Base-by-base conservation (phyloP, 37 sponge, comb jelly and placozoan genomes). In the Eunapius fragilis region DNA sequence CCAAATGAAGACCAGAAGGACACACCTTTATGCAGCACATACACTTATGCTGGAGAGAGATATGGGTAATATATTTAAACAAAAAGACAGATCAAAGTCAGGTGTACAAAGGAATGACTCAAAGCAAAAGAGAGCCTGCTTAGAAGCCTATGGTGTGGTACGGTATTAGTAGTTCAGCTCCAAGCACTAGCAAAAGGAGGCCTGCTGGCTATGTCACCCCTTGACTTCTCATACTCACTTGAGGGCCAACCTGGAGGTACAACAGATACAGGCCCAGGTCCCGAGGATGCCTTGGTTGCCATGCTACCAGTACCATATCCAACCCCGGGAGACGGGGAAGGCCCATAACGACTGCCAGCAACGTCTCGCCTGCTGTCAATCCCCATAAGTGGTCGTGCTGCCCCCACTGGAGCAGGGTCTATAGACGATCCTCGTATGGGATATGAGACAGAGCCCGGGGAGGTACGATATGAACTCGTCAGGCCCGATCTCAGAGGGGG, bases 241-340 rank as follows among this genome's bases (percentile, higher is more conserved):
- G 85, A 84, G 14, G 74, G 74, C 87, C 87, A 86, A 0, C 87
- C 87, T 67, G 80, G 80, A 49, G 87, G 87, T 31, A 71, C 48
- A n/a, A 68, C 41, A 10, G 71, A 70, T 50, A 34, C 35, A 17
- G 78, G 70, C 27, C 77, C 77, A 33, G 81, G 24, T 35, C 36
- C 28, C 3, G 70, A 36, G 4, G 69, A 67, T 22, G 23, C 32
- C 31, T n/a, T 84, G 22, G 36, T 68, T n/a, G 31, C 67, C 58
- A 76, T 41, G 37, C 69, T 69, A 12, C 77, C 31, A 3, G 67
- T 75, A 74, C 69, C 68, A 68, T 83, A 83, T 10, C 84, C 84
- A 74, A 83, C 84, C 28, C 41, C 27, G 3, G 67, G 10, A 30
- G 50, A 14, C 30, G 58, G 24, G 24, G 48, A 75, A 24, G 75